Evolutionary conservation across 2,797 vertebrate species (phyloP).

Genomic region (Neosilurus mollespiculum): DNA sequence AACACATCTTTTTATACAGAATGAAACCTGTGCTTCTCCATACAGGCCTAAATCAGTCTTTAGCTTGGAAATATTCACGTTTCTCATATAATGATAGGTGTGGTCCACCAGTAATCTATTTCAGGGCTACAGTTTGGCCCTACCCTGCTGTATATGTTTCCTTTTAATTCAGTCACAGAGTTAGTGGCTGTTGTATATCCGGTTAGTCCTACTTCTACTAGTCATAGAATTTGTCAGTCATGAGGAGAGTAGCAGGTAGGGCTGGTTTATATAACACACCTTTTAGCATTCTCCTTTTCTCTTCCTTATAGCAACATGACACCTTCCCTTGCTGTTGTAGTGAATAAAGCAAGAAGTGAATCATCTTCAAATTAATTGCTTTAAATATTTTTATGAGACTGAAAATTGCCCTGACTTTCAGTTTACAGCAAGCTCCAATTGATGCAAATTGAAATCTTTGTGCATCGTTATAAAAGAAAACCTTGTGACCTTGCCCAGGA

Average conservation of each 20-base stretch:
- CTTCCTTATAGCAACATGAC: conserved; percentile 21
- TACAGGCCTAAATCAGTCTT: conserved; percentile 2
- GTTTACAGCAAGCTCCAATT: neutral
- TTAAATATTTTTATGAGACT: neutral
- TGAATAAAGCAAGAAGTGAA: neutral
- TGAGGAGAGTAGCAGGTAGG: conserved; percentile 50
- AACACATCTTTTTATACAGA: neutral
- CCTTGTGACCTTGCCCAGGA: neutral
- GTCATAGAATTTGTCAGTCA: conserved; percentile 51
- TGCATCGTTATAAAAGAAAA: neutral
- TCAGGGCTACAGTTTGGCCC: conserved; percentile 46
- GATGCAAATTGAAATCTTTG: neutral
- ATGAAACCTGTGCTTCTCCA: neutral
- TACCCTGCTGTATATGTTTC: conserved; percentile 39
- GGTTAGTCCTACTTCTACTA: conserved; percentile 48
- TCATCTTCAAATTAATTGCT: neutral
- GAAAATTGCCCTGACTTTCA: neutral
- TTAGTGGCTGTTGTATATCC: conserved; percentile 44
- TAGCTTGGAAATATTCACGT: conserved; percentile 12
- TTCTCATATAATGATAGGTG: conserved; percentile 35
- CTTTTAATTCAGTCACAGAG: conserved; percentile 35
- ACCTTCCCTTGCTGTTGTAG: neutral
- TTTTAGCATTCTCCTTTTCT: conserved; percentile 18
- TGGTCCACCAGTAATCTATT: conserved; percentile 43
- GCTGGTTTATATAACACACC: conserved; percentile 55